Percentiles rank a stretch among this genome's conserved stretches.
These are phyloP conservation scores for Danio choprae DNA, from an alignment of 2,797 vertebrate genomes.

Conservation along the genomic window DNA sequence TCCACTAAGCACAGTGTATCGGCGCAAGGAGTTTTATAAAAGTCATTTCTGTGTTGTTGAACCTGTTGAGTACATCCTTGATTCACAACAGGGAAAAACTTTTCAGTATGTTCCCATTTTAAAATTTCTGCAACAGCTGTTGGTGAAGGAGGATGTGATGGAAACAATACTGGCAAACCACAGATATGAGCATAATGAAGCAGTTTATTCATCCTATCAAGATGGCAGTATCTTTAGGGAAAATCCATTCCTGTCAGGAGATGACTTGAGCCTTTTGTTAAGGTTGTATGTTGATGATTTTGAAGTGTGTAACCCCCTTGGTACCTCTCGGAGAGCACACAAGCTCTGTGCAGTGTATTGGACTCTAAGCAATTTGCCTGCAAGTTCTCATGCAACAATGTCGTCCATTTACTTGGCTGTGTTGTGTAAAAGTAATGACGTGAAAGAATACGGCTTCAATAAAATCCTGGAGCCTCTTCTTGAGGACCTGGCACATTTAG, in stretches of 20 bases:
- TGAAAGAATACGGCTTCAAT: slow-evolving; percentile 2
- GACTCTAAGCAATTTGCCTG: not conserved
- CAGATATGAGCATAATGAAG: too few relatives aligned
- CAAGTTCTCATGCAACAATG: not conserved
- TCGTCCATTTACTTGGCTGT: not conserved
- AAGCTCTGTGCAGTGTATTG: slow-evolving; percentile 6
- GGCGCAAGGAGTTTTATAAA: slow-evolving; percentile 30
- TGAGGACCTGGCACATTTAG: slow-evolving; percentile 1
- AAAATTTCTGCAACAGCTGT: slow-evolving; percentile 13
- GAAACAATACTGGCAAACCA: too few relatives aligned
- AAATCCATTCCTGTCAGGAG: not conserved
- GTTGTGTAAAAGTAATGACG: slow-evolving; percentile 12
- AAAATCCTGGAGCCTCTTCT: slow-evolving; percentile 13
- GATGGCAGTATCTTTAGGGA: slow-evolving; percentile 9
- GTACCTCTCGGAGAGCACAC: slow-evolving; percentile 6
- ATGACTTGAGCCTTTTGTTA: not conserved
- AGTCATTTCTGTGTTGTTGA: slow-evolving; percentile 18
- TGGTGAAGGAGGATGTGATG: not conserved
- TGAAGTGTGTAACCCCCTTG: too few relatives aligned
- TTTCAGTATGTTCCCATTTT: slow-evolving; percentile 18
- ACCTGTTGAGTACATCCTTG: slow-evolving; percentile 11
- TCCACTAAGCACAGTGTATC: slow-evolving; percentile 12
- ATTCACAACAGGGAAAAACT: slow-evolving; percentile 1
- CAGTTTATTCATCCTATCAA: slow-evolving; percentile 1
- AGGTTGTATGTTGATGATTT: not conserved